Conservation (phyloP, 2,113 vertebrate species). For the Eleginops maclovinus region DNA sequence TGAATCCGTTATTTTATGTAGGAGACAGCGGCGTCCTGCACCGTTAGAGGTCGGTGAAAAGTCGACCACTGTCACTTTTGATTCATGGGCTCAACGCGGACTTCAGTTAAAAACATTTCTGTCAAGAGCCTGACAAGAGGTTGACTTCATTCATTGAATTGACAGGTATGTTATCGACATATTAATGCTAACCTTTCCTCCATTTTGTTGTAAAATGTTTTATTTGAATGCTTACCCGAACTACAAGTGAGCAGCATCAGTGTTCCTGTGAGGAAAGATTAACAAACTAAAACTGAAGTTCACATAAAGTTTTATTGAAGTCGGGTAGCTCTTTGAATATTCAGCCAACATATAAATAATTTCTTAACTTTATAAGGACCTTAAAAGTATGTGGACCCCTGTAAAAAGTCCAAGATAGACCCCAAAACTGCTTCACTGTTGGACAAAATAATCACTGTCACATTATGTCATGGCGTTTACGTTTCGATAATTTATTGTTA, state of each 20-base stretch:
- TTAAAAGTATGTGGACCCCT: neutral
- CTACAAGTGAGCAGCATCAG: conserved; percentile 14
- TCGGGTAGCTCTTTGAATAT: neutral
- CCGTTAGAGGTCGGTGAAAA: conserved; percentile 46
- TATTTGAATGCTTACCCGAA: neutral
- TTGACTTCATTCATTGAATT: conserved; percentile 60
- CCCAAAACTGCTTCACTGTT: neutral
- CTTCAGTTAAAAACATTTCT: conserved; percentile 45
- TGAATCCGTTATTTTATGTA: conserved; percentile 9
- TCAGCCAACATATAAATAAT: neutral
- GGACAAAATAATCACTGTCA: neutral
- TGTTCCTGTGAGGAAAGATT: neutral
- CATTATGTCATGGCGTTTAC: neutral
- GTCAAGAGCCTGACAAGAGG: conserved; percentile 46
- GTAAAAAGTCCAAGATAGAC: conserved; percentile 2
- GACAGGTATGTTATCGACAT: conserved; percentile 58
- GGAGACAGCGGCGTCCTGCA: conserved; percentile 2
- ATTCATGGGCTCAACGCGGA: conserved; percentile 76
- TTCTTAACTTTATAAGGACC: neutral
- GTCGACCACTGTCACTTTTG: conserved; percentile 61
- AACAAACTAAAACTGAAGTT: neutral
- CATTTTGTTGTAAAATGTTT: neutral
- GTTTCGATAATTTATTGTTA: neutral
- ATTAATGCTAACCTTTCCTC: neutral
- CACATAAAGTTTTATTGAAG: neutral